Conservation (phyloP, 2,113 vertebrate genomes). For the Gymnorhina tibicen region DNA sequence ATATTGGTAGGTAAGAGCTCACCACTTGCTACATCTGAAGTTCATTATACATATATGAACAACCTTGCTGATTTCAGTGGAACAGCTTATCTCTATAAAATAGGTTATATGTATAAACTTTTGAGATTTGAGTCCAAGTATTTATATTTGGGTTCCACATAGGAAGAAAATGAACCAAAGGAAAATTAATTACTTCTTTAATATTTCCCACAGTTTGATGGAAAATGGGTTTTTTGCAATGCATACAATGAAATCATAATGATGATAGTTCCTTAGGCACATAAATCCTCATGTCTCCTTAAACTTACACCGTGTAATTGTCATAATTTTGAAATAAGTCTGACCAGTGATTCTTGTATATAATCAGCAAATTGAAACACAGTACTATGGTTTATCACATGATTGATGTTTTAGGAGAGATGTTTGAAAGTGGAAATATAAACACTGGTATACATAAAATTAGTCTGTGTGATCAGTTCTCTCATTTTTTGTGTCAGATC, state of each 20-base stretch:
- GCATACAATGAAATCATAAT: background rate
- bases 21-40: fast-evolving
- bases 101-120: background rate
- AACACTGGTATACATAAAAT: background rate
- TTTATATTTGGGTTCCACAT: background rate
- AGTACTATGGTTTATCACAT: background rate
- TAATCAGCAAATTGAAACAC: background rate
- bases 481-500: background rate
- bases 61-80: background rate
- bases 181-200: background rate
- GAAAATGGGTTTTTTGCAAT: background rate
- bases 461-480: background rate
- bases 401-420: background rate
- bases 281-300: background rate
- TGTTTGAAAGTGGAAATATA: background rate
- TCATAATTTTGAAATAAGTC: background rate
- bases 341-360: background rate
- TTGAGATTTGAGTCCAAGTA: background rate
- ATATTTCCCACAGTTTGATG: background rate
- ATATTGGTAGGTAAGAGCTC: background rate
- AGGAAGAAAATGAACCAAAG: background rate
- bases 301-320: background rate
- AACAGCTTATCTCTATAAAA: background rate
- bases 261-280: background rate
- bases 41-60: background rate